Percentiles rank a stretch among this genome's conserved stretches.
Conservation (phyloP, 2,888 invertebrate genomes). For the Ceraclea dissimilis region DNA sequence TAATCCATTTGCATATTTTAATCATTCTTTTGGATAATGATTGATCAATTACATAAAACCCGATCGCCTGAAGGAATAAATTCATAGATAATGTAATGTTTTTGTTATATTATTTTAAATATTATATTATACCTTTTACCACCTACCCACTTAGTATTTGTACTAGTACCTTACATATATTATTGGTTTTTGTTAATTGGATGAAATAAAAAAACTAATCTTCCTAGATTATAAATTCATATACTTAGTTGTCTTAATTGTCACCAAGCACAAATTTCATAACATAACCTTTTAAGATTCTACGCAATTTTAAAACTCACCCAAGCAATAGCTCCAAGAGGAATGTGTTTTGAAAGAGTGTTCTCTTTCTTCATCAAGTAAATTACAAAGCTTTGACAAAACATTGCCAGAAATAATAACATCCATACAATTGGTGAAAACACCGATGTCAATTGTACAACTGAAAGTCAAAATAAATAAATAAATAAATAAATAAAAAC, state of each 20-base stretch:
- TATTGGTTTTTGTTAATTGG: too few relatives aligned
- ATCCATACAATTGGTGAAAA: not conserved
- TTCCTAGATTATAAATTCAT: too few relatives aligned
- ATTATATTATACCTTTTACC: too few relatives aligned
- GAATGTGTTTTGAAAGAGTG: not conserved
- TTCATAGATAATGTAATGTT: not conserved
- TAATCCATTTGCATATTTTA: not conserved
- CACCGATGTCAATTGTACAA: too few relatives aligned
- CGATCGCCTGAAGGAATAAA: not conserved
- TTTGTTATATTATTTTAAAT: too few relatives aligned
- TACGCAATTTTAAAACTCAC: too few relatives aligned
- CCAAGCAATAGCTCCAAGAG: not conserved
- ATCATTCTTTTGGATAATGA: not conserved
- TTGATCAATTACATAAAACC: not conserved
- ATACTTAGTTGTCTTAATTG: too few relatives aligned
- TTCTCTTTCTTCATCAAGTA: not conserved
- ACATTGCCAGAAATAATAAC: not conserved
- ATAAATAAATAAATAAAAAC: too few relatives aligned
- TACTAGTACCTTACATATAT: not conserved
- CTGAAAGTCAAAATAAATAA: too few relatives aligned
- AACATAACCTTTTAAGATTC: too few relatives aligned
- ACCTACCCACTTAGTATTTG: too few relatives aligned
- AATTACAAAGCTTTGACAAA: not conserved
- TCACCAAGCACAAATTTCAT: too few relatives aligned
- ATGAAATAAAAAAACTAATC: not conserved